These are phyloP conservation scores for Tanytarsus gracilentus DNA, from an alignment of 2,888 invertebrate genomes.

Conservation along the genomic window DNA sequence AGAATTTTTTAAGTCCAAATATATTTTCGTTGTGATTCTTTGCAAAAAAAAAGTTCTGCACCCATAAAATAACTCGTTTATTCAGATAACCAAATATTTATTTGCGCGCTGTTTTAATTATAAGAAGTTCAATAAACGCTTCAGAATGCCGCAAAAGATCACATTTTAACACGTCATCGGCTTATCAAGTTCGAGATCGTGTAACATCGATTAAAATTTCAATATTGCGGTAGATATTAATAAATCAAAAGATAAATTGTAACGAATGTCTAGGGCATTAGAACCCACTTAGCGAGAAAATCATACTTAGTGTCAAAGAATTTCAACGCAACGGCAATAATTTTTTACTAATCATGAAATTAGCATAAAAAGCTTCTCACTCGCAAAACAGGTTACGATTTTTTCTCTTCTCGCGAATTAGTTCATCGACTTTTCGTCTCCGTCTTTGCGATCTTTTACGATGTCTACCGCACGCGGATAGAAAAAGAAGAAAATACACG, in stretches of 20 bases:
- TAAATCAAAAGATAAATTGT: neutral
- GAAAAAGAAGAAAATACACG: neutral
- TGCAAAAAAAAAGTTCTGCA: neutral
- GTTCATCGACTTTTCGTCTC: neutral
- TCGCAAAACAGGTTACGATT: neutral
- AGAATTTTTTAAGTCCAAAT: no score
- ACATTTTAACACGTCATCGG: no score
- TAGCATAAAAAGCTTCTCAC: neutral
- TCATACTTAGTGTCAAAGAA: no score
- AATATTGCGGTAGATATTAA: no score
- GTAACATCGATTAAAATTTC: no score
- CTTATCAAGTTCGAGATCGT: slow-evolving; percentile 10
- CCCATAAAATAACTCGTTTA: no score
- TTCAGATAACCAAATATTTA: neutral
- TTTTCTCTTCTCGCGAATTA: neutral
- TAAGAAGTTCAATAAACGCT: neutral
- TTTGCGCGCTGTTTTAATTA: neutral
- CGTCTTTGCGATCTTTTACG: neutral
- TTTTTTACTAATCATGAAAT: no score
- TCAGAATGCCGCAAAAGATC: neutral
- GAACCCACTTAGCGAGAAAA: no score
- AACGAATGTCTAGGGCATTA: neutral
- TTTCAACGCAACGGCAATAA: no score
- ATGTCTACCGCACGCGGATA: neutral
- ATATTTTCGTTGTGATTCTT: no score